Evolutionary conservation across 2,888 invertebrate genomes (phyloP).

Genomic region (Gandaritis pyraliata): DNA sequence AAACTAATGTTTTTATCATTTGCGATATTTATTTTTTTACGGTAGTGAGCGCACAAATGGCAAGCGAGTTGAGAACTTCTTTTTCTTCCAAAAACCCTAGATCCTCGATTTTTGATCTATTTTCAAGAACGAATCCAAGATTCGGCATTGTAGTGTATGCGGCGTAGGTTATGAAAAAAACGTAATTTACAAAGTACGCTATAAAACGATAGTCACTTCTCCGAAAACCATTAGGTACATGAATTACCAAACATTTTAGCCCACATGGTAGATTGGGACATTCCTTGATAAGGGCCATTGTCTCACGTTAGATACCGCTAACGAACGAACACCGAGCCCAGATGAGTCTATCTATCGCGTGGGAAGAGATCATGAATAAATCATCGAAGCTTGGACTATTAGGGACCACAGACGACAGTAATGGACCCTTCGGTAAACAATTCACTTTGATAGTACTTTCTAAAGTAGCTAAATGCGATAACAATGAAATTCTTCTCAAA

Average conservation of each 20-base stretch:
- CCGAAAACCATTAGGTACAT: not conserved
- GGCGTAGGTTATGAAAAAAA: too few relatives aligned
- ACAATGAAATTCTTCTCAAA: not conserved
- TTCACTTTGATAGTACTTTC: slow-evolving; percentile 8
- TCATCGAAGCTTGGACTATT: slow-evolving; percentile 18
- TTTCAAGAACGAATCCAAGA: too few relatives aligned
- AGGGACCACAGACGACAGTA: slow-evolving; percentile 25
- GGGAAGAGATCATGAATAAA: slow-evolving; percentile 32
- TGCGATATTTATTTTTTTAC: not conserved
- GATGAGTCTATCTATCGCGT: slow-evolving; percentile 25
- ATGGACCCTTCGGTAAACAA: slow-evolving; percentile 20
- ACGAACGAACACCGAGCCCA: slow-evolving; percentile 12
- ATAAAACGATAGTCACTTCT: not conserved
- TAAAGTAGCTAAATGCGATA: not conserved
- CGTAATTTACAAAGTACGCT: not conserved
- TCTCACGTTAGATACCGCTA: slow-evolving; percentile 18
- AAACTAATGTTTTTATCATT: slow-evolving; percentile 2
- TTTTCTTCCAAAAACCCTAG: too few relatives aligned
- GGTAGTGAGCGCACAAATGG: too few relatives aligned
- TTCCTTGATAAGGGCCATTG: slow-evolving; percentile 31
- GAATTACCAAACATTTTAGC: slow-evolving; percentile 38
- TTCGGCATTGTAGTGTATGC: too few relatives aligned
- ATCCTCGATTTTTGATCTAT: too few relatives aligned
- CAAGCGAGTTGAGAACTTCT: too few relatives aligned
- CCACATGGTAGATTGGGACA: slow-evolving; percentile 44